phyloP scores from a whole-genome alignment of 2,797 vertebrate genomes.

The Pangasius macronema region DNA sequence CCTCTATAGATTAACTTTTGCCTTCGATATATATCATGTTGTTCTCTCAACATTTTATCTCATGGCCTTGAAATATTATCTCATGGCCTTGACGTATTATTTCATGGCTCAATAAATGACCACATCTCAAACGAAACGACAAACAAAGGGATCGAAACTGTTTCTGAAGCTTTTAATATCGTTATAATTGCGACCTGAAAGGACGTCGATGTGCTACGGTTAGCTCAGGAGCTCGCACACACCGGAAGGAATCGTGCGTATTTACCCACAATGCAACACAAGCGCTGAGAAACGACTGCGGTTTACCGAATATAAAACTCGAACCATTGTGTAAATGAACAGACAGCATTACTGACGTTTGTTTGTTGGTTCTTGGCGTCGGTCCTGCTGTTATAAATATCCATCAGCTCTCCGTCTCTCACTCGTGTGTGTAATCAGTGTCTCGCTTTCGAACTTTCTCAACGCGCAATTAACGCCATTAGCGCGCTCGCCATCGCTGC shows the following conservation, averaged over 20 bases:
- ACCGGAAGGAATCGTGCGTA: background rate
- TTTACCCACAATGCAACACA: conserved; percentile 6
- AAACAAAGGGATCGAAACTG: background rate
- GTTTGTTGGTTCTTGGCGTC: background rate
- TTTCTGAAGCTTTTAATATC: background rate
- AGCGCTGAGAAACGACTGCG: background rate
- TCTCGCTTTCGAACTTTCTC: conserved; percentile 28
- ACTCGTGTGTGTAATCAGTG: conserved; percentile 36
- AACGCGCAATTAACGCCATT: conserved; percentile 63
- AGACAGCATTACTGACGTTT: background rate
- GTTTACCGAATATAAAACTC: background rate
- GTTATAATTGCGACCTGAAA: background rate
- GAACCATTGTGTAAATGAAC: background rate
- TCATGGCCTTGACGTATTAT: background rate
- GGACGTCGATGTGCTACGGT: background rate
- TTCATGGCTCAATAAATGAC: background rate
- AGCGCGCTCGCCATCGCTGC: conserved; percentile 60
- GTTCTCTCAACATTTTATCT: background rate
- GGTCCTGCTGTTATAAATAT: conserved; percentile 11
- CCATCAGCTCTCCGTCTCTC: background rate
- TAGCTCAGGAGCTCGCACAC: background rate
- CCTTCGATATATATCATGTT: background rate
- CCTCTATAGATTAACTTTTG: background rate
- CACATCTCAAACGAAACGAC: background rate
- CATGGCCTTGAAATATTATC: background rate